A percentile compares a stretch with the other conserved stretches of the same genome.
These are phyloP conservation scores for Ceratoteleas bidentatus DNA, from an alignment of 1,140 invertebrate species.

Conservation along the genomic window DNA sequence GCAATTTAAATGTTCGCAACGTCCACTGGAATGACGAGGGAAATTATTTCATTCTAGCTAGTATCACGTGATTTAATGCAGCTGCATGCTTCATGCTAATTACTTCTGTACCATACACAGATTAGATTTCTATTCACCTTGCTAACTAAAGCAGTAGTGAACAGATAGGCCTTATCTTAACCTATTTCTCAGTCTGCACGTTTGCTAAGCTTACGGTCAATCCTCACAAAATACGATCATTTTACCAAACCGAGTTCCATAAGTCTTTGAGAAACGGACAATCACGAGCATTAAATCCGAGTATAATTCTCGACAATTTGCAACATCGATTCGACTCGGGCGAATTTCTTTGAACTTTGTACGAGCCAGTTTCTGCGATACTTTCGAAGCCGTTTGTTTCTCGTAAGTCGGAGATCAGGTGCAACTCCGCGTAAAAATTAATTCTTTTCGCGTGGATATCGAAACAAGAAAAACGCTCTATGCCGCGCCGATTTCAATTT, in stretches of 20 bases:
- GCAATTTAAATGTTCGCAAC: no score
- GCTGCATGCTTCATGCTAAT: slow-evolving; percentile 18
- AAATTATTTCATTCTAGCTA: slow-evolving; percentile 23
- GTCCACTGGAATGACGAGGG: not conserved
- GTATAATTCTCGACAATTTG: slow-evolving; percentile 25
- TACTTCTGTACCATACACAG: slow-evolving; percentile 22
- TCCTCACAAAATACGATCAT: slow-evolving; percentile 52
- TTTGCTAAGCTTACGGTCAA: slow-evolving; percentile 55
- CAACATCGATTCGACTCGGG: not conserved
- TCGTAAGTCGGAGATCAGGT: not conserved
- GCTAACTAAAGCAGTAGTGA: slow-evolving; percentile 38
- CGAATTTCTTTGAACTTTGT: slow-evolving; percentile 1
- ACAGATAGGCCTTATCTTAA: slow-evolving; percentile 59
- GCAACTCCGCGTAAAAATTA: no score
- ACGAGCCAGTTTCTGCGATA: not conserved
- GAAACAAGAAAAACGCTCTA: no score
- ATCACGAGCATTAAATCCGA: slow-evolving; percentile 20
- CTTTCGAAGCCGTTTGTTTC: not conserved
- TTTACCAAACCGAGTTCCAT: slow-evolving; percentile 18
- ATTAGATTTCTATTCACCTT: slow-evolving; percentile 48
- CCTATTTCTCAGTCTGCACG: slow-evolving; percentile 50
- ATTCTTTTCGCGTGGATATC: no score
- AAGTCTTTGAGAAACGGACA: slow-evolving; percentile 34
- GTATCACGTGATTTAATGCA: slow-evolving; percentile 13
- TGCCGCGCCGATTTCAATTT: no score